phyloP scores from a whole-genome alignment of 2,797 vertebrate genomes.

The Diplodus sargus region DNA sequence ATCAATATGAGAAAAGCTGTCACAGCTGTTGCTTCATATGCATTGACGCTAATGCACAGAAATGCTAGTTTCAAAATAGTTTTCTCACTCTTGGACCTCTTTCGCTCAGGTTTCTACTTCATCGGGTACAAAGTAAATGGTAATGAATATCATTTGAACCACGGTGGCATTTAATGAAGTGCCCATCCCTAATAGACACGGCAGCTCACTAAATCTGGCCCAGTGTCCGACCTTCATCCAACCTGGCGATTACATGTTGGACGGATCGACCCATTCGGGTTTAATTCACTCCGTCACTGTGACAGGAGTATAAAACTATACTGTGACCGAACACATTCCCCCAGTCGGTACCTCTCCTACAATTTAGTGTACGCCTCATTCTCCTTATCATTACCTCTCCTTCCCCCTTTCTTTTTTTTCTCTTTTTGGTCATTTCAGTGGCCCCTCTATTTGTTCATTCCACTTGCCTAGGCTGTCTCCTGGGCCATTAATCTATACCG shows the following conservation, averaged over 20 bases:
- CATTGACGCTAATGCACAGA: not conserved
- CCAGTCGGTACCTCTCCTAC: slow-evolving; percentile 31
- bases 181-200: not conserved
- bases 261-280: slow-evolving; percentile 28
- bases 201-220: not conserved
- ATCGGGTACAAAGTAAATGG: slow-evolving; percentile 23
- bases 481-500: slow-evolving; percentile 80
- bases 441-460: slow-evolving; percentile 77
- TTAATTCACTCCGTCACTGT: slow-evolving; percentile 39
- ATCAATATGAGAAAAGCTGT: not conserved
- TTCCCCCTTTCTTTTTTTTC: not conserved
- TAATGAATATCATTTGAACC: not conserved
- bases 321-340: slow-evolving; percentile 49
- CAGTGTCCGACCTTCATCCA: slow-evolving; percentile 32
- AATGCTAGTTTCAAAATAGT: not conserved
- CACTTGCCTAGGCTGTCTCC: slow-evolving; percentile 76
- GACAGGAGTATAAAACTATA: slow-evolving; percentile 39
- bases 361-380: slow-evolving; percentile 55
- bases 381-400: slow-evolving; percentile 59
- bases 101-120: not conserved
- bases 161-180: not conserved
- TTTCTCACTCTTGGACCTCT: not conserved
- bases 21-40: not conserved
- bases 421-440: slow-evolving; percentile 60
- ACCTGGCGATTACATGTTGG: slow-evolving; percentile 20